Conservation (phyloP, 2,797 vertebrate species). For the Xyrichtys novacula region DNA sequence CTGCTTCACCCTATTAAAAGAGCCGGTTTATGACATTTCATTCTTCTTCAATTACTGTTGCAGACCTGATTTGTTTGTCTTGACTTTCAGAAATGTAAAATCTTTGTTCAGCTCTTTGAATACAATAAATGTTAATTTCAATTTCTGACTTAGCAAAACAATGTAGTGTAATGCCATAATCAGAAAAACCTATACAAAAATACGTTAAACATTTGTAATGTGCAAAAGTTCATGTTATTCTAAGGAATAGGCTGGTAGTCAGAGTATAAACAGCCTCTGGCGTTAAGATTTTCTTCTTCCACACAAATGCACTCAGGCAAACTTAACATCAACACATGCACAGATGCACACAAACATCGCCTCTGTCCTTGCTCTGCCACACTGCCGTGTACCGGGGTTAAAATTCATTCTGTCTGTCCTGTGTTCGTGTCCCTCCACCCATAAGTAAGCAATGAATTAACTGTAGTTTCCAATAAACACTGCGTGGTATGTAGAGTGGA, state of each 20-base stretch:
- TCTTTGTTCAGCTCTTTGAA: too few species aligned
- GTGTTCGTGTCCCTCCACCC: slow-evolving; percentile 70
- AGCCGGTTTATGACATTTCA: too few species aligned
- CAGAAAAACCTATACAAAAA: not conserved
- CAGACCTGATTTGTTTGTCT: too few species aligned
- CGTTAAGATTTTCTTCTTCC: not conserved
- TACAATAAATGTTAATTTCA: too few species aligned
- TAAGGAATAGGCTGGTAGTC: slow-evolving; percentile 19
- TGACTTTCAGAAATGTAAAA: too few species aligned
- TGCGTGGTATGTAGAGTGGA: slow-evolving; percentile 60
- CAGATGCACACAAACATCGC: slow-evolving; percentile 26
- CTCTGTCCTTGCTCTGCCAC: slow-evolving; percentile 53
- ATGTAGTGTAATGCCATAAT: not conserved
- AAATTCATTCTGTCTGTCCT: slow-evolving; percentile 74
- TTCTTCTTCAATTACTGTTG: too few species aligned
- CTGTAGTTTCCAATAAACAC: slow-evolving; percentile 80
- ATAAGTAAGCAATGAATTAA: slow-evolving; percentile 80
- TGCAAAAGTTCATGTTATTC: slow-evolving; percentile 23
- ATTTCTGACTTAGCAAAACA: not conserved
- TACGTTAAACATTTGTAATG: not conserved
- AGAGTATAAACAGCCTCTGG: slow-evolving; percentile 37
- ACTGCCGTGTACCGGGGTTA: slow-evolving; percentile 46
- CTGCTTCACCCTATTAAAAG: too few species aligned
- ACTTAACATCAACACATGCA: slow-evolving; percentile 40
- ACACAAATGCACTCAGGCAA: slow-evolving; percentile 37